Evolutionary conservation across 1,140 invertebrate species (phyloP), one percentile per base, ranked within the genome.

Genomic region (Zophobas atratus): DNA sequence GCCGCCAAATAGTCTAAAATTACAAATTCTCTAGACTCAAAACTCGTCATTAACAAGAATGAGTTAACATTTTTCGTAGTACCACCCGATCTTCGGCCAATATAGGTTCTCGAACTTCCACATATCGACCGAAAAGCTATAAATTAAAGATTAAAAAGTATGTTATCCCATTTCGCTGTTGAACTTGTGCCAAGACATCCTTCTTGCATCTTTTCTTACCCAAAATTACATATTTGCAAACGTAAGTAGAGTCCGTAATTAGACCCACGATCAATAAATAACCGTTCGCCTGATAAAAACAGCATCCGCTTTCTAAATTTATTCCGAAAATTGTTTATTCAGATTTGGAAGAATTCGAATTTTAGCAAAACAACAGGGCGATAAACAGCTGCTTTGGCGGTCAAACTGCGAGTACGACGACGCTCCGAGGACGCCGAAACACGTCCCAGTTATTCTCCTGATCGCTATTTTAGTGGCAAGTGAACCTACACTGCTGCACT

Each of bases 401-500:
- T 74, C 55, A 57, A 74, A 36, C 33, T 6, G 53, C 55, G 74
- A 75, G 57, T 41, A 34, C 20, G 20, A 20, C 34, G 34, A 56
- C 34, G 34, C 34, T 56, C 20, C 57, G 57, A 6, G 57, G 33
- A 72, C 33, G 48, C 8, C 46, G 51, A 72, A 41, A 51, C n/a
- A 72, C 70, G 70, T 72, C 70, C 70, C 70, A 72, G 70, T 72
- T 72, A 72, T 72, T 72, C 63, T 56, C 53, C n/a, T 33, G 48
- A 34, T 43, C 76, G 76, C 76, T 77, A 77, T 77, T 77, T 77
- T 77, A 63, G 56, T 77, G 70, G 70, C 76, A 77, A 57, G 70
- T 39, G 48, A 67, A 77, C 63, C 75, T 67, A 38, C 53, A 36
- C 39, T 39, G 35, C 39, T 71, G 70, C 43, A 48, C 43, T 63